Conservation (phyloP, 2,113 vertebrate species). For the Herpetotheres cachinnans region DNA sequence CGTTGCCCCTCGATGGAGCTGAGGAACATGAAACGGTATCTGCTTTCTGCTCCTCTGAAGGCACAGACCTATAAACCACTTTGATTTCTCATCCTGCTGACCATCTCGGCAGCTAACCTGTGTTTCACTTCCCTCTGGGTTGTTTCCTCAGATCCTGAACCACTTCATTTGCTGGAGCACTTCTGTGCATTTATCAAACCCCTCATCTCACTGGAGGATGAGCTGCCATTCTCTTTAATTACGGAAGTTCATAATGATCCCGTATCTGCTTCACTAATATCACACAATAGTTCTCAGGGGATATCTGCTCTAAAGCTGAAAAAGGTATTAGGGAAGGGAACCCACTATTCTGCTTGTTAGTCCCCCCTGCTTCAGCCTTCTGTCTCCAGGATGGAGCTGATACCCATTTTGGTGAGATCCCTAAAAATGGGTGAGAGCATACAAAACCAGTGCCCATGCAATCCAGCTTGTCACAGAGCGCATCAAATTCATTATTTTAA, state of each 20-base stretch:
- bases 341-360: neutral
- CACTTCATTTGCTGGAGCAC: neutral
- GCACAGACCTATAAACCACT: neutral
- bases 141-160: neutral
- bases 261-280: neutral
- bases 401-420: neutral
- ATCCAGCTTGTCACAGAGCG: neutral
- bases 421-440: neutral
- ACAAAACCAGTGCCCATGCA: neutral
- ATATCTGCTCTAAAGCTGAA: neutral
- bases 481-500: neutral
- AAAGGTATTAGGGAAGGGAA: neutral
- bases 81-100: neutral
- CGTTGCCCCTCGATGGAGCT: fast-evolving
- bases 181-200: neutral
- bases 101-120: neutral
- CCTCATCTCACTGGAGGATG: fast-evolving
- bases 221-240: neutral
- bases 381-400: neutral
- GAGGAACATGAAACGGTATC: neutral
- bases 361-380: neutral
- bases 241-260: neutral
- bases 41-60: neutral
- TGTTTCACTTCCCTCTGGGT: neutral
- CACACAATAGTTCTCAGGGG: neutral